Evolutionary conservation across 2,113 vertebrate genomes (phyloP).

Genomic region (Grus americana): DNA sequence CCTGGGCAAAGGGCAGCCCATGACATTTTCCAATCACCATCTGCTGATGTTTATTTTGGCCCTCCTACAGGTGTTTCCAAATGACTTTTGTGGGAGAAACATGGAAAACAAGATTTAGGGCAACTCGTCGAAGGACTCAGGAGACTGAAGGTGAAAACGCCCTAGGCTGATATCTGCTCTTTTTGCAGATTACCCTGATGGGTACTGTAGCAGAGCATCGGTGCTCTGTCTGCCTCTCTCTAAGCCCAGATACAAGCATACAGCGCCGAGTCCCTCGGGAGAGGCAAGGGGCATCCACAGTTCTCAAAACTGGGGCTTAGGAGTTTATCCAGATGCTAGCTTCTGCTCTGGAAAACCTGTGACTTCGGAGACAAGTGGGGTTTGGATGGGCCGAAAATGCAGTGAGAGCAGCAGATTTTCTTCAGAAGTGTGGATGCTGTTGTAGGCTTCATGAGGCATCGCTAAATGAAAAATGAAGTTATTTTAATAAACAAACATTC

Average conservation of each 20-base stretch:
- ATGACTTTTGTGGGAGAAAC: background rate
- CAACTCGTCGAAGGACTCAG: background rate
- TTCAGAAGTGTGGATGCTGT: background rate
- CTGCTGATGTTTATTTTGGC: background rate
- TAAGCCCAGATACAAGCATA: rapidly evolving
- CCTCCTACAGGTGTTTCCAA: background rate
- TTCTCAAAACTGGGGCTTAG: background rate
- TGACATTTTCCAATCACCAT: background rate
- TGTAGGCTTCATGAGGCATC: background rate
- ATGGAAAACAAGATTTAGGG: background rate
- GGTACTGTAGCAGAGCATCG: no score
- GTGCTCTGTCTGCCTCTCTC: background rate
- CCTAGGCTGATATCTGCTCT: background rate
- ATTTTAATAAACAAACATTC: background rate
- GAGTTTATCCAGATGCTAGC: background rate
- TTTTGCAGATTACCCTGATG: background rate
- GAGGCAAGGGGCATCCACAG: background rate
- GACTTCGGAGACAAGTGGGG: background rate
- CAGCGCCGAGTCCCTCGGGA: rapidly evolving
- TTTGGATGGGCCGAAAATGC: background rate
- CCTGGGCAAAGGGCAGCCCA: background rate
- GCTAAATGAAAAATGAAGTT: slow-evolving; percentile 1
- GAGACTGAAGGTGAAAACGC: background rate
- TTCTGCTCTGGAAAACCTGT: background rate
- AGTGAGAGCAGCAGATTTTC: background rate